phyloP scores from a whole-genome alignment of 2,888 invertebrate species.

The Tachystola acroxantha region DNA sequence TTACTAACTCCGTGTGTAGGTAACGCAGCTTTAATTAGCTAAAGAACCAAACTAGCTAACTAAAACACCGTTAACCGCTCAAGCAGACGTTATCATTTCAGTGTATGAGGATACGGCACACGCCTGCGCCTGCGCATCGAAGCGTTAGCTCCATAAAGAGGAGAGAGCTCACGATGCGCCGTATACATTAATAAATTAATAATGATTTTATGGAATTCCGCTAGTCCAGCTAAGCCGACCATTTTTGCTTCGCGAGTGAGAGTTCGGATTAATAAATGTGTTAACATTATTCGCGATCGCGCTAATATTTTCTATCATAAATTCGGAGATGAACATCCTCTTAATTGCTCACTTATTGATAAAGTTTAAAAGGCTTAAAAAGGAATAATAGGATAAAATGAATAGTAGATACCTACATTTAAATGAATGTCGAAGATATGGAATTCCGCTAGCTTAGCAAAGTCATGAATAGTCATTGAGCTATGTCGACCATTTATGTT shows the following conservation, averaged over 20 bases:
- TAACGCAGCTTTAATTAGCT: no score
- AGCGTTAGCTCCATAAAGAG: constrained; percentile 62
- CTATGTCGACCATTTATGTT: no score
- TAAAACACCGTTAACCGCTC: constrained; percentile 7
- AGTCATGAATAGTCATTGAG: no score
- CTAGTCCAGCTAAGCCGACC: constrained; percentile 39
- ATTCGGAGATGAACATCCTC: background rate
- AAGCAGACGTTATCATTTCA: constrained; percentile 14
- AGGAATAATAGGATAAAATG: no score
- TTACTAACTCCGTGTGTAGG: no score
- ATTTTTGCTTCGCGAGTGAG: constrained; percentile 43
- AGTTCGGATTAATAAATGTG: constrained; percentile 24
- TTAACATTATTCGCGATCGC: background rate
- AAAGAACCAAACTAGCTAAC: constrained; percentile 5
- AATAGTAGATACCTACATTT: no score
- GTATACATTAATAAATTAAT: constrained; percentile 77
- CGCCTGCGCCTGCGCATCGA: constrained; percentile 35
- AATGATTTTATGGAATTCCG: constrained; percentile 74
- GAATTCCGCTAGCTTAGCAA: no score
- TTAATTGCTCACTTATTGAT: background rate
- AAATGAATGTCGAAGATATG: no score
- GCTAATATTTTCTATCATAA: background rate
- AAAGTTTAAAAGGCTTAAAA: no score
- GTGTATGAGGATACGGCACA: constrained; percentile 43
- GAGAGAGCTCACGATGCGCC: constrained; percentile 58